Conservation (phyloP, 2,888 invertebrate genomes). For the Aleiodes alternator region DNA sequence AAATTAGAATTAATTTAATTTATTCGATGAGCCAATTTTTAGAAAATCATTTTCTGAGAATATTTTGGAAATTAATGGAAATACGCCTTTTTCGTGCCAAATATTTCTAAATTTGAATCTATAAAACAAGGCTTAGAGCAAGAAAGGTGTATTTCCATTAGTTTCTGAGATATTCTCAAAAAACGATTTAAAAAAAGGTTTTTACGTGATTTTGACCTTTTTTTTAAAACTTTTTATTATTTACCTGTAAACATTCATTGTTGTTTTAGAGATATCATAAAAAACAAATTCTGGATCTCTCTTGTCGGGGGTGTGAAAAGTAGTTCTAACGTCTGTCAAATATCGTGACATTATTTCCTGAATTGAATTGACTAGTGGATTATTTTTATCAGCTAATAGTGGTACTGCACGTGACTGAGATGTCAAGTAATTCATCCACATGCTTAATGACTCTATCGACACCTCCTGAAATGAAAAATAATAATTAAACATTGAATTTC, state of each 20-base stretch:
- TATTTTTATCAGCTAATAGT: slow-evolving; percentile 81
- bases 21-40: background rate
- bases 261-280: slow-evolving; percentile 88
- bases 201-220: too few species aligned
- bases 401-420: slow-evolving; percentile 87
- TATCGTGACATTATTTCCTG: slow-evolving; percentile 86
- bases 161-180: too few species aligned
- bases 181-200: too few species aligned
- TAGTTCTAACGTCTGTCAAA: slow-evolving; percentile 85
- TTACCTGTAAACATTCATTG: slow-evolving; percentile 92
- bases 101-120: too few species aligned
- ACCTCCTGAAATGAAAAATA: slow-evolving; percentile 80
- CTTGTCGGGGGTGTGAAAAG: slow-evolving; percentile 84
- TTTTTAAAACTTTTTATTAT: slow-evolving; percentile 43
- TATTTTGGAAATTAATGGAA: too few species aligned
- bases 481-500: background rate
- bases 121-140: too few species aligned
- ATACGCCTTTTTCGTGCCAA: background rate
- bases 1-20: background rate
- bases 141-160: too few species aligned
- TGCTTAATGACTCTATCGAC: slow-evolving; percentile 82
- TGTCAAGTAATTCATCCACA: slow-evolving; percentile 86
- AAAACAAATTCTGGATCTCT: slow-evolving; percentile 96
- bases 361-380: slow-evolving; percentile 82
- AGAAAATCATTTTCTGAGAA: background rate